Evolutionary conservation across 2,888 invertebrate species (phyloP), one percentile per base, ranked within the genome.

Genomic region (Lucinisca nassula): DNA sequence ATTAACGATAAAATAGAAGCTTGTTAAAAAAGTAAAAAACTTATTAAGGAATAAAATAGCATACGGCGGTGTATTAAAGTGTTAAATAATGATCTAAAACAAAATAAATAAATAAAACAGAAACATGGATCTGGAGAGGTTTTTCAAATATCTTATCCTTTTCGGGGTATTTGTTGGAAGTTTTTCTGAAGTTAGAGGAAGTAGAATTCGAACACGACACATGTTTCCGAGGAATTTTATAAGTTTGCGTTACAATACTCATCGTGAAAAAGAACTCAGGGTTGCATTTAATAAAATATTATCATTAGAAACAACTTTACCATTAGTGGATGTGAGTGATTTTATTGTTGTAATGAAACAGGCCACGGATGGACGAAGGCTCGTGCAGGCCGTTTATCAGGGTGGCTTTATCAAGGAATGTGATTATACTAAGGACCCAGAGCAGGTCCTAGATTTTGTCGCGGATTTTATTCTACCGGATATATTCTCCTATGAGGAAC

Each of bases 381-480:
- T 94, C 21, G 89, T 94, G 21, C 93, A 94, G 79, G 85, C 90
- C 17, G 93, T 94, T 0, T 86, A 85, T 40, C 92, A 94, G 55
- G 90, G 92, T n/a, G 92, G 91, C 27, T 37, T 77, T 0, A 73
- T 94, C 8, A 91, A 92, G 61, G 93, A 94, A 80, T 95, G 95
- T 85, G 91, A 92, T 45, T 91, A 85, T 83, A 88, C 92, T 0
- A 73, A 87, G 35, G 87, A 93, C 35, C 55, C 85, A 6, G 77
- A 81, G 8, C 85, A 91, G 38, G 90, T 95, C 85, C 32, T 84
- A 35, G 80, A 84, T 58, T 93, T 94, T 79, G 80, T 92, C 14
- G 79, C 90, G 24, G 86, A 88, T 55, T 94, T 93, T 80, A 51
- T 85, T 14, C 61, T 38, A 1, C 24, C 40, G 0, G 77, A 72